These are phyloP conservation scores for Scylla paramamosain DNA, from an alignment of 1,140 invertebrate species.

Conservation along the genomic window DNA sequence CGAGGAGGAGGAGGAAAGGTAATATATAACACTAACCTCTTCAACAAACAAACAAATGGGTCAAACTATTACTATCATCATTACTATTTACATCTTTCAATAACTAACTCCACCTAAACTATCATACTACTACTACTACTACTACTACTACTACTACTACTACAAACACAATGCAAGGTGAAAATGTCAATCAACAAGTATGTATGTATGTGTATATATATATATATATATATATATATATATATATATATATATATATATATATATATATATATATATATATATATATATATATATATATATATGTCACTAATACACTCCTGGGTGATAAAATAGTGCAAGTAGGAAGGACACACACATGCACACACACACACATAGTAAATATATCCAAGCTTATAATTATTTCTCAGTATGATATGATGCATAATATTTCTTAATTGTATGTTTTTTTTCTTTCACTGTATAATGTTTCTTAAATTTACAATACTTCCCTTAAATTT, in stretches of 20 bases:
- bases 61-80: neutral
- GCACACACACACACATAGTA: too few species aligned
- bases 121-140: neutral
- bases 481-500: too few species aligned
- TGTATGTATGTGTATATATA: neutral
- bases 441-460: too few species aligned
- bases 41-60: neutral
- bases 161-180: neutral
- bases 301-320: too few species aligned
- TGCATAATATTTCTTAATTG: neutral
- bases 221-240: neutral
- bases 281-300: neutral
- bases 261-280: neutral
- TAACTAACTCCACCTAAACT: neutral
- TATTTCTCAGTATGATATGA: neutral
- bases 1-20: too few species aligned
- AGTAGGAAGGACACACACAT: too few species aligned
- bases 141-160: neutral
- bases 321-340: too few species aligned
- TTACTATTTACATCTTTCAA: neutral
- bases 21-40: neutral
- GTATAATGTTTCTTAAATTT: too few species aligned
- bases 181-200: neutral
- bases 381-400: neutral
- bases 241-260: neutral